Evolutionary conservation across 2,888 invertebrate species (phyloP), one percentile per base, ranked within the genome.

Genomic region (Cantharis flavilabris): DNA sequence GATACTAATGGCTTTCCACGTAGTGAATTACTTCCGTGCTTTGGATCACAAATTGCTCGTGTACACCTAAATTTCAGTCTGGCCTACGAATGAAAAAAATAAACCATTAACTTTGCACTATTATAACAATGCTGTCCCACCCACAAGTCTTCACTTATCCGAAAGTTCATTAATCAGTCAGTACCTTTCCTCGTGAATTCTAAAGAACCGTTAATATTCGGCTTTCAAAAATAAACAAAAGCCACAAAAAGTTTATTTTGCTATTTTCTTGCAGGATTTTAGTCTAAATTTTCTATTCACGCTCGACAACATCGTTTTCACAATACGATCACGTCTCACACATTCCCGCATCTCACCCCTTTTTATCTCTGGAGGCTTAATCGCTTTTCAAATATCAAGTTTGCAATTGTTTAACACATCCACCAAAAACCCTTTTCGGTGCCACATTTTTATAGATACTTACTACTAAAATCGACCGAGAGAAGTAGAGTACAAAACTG

Each of bases 21-120:
- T 69, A 73, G 72, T 49, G 72, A 73, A 73, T 73, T 73, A 73
- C 72, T 73, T 73, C 72, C 72, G 72, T 73, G 72, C 72, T 73
- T 73, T 73, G 72, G 72, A 73, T 73, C 72, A 73, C 72, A 73
- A 73, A 73, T 73, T 73, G 72, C 49, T 73, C 49, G 67, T 65
- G 67, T 67, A 73, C 65, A 69, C 72, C 72, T 73, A 67, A 67
- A 73, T 62, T 33, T 69, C 67, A 62, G 72, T 10, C 72, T 49
- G 67, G 14, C 14, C 26, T 67, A n/a, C 23, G 18, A 67, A 26
- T n/a, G 23, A 67, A 13, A 64, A 64, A 64, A 64, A 64, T 13
- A 64, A 64, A 49, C 49, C 49, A 13, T 13, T 49, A 49, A 49
- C 49, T 49, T 49, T n/a, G 49, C 49, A 5, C 49, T 49, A 49